Evolutionary conservation across 2,797 vertebrate species (phyloP).

Genomic region (Gallinago solitaria): DNA sequence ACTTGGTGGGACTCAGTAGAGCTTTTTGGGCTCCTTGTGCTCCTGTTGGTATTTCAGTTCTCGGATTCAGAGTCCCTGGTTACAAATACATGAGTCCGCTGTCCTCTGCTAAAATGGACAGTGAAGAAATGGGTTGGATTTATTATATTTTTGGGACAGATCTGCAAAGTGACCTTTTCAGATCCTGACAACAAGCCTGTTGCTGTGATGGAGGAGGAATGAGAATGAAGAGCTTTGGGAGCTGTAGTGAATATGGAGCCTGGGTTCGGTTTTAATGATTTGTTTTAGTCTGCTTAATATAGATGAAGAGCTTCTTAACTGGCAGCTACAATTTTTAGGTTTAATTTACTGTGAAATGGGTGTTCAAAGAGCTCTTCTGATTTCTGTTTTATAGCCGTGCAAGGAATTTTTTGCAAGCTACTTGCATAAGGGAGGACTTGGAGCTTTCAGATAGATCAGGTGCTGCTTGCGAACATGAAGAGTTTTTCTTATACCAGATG

Average conservation of each 20-base stretch:
- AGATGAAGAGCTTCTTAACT: background rate
- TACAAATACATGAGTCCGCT: fast-evolving
- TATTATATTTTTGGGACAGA: background rate
- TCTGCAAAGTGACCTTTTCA: background rate
- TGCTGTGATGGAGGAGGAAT: background rate
- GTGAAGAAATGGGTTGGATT: background rate
- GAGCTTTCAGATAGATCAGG: background rate
- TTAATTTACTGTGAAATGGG: background rate
- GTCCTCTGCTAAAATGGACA: fast-evolving
- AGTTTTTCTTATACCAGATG: background rate
- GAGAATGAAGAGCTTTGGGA: background rate
- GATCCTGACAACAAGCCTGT: background rate
- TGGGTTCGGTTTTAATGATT: background rate
- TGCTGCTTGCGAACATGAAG: background rate
- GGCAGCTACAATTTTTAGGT: background rate
- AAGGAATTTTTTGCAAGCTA: background rate
- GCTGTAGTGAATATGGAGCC: fast-evolving
- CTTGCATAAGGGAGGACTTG: fast-evolving
- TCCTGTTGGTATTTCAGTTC: background rate
- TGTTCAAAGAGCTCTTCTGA: background rate
- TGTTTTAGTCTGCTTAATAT: background rate
- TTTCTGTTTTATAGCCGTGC: background rate
- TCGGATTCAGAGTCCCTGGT: background rate
- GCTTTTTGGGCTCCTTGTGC: fast-evolving
- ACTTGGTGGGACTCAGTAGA: background rate